Evolutionary conservation across 2,797 vertebrate genomes (phyloP).

Genomic region (Xyrichtys novacula): DNA sequence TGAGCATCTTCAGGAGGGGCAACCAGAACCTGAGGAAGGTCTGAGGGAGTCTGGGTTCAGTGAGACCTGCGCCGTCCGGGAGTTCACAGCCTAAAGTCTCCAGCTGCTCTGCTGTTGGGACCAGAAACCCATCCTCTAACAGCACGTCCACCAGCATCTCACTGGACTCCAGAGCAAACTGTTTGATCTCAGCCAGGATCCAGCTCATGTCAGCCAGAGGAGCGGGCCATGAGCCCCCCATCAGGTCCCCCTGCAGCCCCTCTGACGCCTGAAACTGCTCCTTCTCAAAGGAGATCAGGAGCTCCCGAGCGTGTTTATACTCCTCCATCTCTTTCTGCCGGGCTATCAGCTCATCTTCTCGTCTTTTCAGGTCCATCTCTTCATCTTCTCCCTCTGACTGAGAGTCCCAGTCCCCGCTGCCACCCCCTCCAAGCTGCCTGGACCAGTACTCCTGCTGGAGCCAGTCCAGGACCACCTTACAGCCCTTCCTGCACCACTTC

Average conservation of each 20-base stretch:
- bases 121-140: constrained; percentile 85
- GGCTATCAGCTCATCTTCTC: constrained; percentile 69
- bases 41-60: constrained; percentile 81
- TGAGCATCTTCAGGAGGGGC: constrained; percentile 89
- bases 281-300: constrained; percentile 90
- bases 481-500: constrained; percentile 91
- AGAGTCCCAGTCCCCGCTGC: constrained; percentile 85
- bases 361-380: constrained; percentile 79
- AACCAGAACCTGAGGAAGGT: constrained; percentile 91
- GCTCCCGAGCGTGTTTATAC: constrained; percentile 87
- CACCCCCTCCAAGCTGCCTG: constrained; percentile 88
- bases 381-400: constrained; percentile 82
- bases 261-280: constrained; percentile 89
- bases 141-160: constrained; percentile 77
- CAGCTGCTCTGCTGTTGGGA: constrained; percentile 91
- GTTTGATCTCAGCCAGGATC: constrained; percentile 92
- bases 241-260: constrained; percentile 64
- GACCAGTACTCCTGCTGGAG: constrained; percentile 95
- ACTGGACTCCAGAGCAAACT: constrained; percentile 86
- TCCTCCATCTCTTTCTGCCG: constrained; percentile 84
- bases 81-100: constrained; percentile 86
- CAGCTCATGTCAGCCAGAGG: constrained; percentile 89
- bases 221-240: constrained; percentile 78
- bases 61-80: constrained; percentile 46
- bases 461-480: constrained; percentile 93